These are phyloP conservation scores for Lochmaea crataegi DNA, from an alignment of 2,888 invertebrate genomes.

Conservation along the genomic window DNA sequence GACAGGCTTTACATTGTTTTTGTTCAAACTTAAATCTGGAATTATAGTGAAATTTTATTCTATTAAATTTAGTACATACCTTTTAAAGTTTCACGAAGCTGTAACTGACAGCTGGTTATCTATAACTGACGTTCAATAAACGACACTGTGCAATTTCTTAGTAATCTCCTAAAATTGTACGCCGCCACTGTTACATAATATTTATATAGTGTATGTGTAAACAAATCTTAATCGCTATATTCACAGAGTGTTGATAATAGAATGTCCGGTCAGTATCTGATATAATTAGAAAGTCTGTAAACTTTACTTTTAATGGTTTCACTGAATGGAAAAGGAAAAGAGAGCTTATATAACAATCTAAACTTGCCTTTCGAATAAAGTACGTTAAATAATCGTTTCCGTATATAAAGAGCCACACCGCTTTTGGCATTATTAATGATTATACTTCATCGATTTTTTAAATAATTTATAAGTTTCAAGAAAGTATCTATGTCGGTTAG, in stretches of 20 bases:
- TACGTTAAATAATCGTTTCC: neutral
- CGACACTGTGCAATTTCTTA: too few species aligned
- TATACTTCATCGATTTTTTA: slow-evolving; percentile 4
- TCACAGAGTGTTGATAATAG: neutral
- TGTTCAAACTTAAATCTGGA: too few species aligned
- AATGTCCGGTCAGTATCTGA: slow-evolving; percentile 1
- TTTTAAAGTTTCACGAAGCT: too few species aligned
- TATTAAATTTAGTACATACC: too few species aligned
- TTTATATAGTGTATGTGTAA: too few species aligned
- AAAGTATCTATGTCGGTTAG: neutral
- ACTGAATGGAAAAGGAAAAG: slow-evolving; percentile 7
- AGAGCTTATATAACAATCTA: slow-evolving; percentile 6
- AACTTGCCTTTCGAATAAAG: slow-evolving; percentile 4
- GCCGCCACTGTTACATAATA: too few species aligned
- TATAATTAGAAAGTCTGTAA: slow-evolving; percentile 14
- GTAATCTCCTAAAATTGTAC: too few species aligned
- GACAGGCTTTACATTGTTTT: too few species aligned
- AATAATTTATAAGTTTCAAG: neutral
- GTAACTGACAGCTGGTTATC: too few species aligned
- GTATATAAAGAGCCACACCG: neutral
- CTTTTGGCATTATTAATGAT: neutral
- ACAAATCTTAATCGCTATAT: too few species aligned
- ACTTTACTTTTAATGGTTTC: neutral
- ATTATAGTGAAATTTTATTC: too few species aligned
- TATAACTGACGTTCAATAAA: too few species aligned